Evolutionary conservation across 2,888 invertebrate species (phyloP).

Genomic region (Galerucella calmariensis): DNA sequence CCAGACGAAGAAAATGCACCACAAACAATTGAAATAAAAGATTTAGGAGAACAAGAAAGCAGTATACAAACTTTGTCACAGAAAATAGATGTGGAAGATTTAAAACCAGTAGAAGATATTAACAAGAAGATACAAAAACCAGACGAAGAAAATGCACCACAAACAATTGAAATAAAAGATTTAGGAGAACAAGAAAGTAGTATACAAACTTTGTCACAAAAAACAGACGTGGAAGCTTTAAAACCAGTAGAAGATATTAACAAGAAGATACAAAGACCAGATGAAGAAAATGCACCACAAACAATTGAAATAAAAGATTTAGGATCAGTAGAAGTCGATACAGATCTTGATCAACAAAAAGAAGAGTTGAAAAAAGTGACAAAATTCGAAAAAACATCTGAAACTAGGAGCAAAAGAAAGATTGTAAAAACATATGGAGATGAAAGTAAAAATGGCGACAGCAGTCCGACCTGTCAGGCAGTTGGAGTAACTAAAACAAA

Average conservation of each 20-base stretch:
- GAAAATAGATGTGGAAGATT: background rate
- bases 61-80: background rate
- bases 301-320: background rate
- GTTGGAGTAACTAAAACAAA: background rate
- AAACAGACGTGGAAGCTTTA: background rate
- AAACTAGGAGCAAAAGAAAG: background rate
- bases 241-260: constrained; percentile 26
- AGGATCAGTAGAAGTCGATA: background rate
- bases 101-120: constrained; percentile 21
- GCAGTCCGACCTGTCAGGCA: background rate
- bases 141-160: background rate
- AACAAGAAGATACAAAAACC: constrained; percentile 18
- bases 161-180: background rate
- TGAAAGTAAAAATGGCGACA: background rate
- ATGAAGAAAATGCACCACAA: background rate
- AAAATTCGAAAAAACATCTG: background rate
- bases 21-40: background rate
- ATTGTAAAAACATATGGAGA: background rate
- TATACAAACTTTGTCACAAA: background rate
- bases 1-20: background rate
- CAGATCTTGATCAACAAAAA: background rate
- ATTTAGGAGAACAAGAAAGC: background rate
- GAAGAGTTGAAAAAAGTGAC: background rate
- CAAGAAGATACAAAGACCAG: constrained; percentile 7
- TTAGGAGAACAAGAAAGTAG: background rate